These are phyloP conservation scores for Scomber colias DNA, from an alignment of 2,113 vertebrate genomes.

Conservation along the genomic window DNA sequence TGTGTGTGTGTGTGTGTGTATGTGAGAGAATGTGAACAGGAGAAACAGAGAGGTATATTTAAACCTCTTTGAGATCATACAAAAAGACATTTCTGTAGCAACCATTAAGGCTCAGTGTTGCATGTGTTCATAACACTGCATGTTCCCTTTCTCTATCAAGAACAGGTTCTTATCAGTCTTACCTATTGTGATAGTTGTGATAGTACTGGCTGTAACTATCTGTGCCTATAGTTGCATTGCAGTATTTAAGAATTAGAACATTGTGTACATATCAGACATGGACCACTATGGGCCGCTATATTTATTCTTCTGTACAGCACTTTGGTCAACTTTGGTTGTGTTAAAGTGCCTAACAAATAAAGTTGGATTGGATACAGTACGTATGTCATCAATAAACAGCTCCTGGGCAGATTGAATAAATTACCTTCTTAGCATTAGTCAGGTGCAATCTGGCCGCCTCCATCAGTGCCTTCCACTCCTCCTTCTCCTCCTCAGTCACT, in stretches of 20 bases:
- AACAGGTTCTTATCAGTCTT: constrained; percentile 15
- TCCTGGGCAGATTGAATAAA: neutral
- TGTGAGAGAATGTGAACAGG: constrained; percentile 27
- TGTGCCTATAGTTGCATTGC: neutral
- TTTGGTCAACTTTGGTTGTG: too few species aligned
- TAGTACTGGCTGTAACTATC: constrained; percentile 19
- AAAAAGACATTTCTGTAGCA: constrained; percentile 47
- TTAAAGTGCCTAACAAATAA: too few species aligned
- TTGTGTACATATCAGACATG: neutral
- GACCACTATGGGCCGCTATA: neutral
- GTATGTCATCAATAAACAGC: neutral
- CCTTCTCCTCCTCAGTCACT: constrained; percentile 71
- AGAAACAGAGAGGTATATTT: constrained; percentile 30
- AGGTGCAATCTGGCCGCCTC: constrained; percentile 82
- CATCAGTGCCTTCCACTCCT: constrained; percentile 79
- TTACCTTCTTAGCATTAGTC: constrained; percentile 85
- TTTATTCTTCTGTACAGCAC: too few species aligned
- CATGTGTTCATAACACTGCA: constrained; percentile 21
- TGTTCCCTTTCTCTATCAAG: constrained; percentile 26
- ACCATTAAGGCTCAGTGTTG: constrained; percentile 42
- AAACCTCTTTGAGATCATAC: constrained; percentile 46
- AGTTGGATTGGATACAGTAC: too few species aligned
- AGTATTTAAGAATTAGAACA: too few species aligned
- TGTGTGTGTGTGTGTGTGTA: constrained; percentile 29
- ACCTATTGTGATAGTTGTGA: constrained; percentile 33